Percentiles rank a stretch among this genome's conserved stretches.
phyloP scores from a whole-genome alignment of 2,113 vertebrate genomes.

The Apodemus speciosus region DNA sequence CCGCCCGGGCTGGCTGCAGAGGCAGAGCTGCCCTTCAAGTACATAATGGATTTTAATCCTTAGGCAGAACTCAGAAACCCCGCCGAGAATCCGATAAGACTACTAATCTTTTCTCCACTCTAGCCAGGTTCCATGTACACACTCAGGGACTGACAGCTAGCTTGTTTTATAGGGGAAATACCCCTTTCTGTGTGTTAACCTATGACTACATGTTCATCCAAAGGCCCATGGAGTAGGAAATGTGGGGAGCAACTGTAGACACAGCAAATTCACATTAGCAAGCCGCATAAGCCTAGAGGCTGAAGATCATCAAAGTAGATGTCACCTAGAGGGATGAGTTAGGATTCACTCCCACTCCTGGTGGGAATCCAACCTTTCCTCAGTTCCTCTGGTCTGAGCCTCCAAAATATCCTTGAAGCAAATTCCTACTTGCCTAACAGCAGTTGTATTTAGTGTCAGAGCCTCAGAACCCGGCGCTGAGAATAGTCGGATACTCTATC shows the following conservation, averaged over 20 bases:
- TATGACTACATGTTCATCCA: background rate
- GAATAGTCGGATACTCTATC: background rate
- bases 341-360: background rate
- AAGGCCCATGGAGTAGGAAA: background rate
- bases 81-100: background rate
- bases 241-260: background rate
- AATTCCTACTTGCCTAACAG: background rate
- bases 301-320: background rate
- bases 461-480: background rate
- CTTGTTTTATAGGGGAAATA: background rate
- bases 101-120: slow-evolving; percentile 4
- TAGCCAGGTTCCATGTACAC: background rate
- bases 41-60: background rate
- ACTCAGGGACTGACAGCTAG: background rate
- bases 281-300: background rate
- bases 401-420: background rate
- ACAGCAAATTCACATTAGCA: background rate
- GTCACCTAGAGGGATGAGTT: background rate
- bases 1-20: background rate
- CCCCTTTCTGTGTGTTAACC: background rate
- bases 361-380: background rate
- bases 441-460: background rate
- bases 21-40: background rate
- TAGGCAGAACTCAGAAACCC: background rate
- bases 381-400: background rate